Conservation (phyloP, 2,888 invertebrate species). For the Cataglyphis livida region DNA sequence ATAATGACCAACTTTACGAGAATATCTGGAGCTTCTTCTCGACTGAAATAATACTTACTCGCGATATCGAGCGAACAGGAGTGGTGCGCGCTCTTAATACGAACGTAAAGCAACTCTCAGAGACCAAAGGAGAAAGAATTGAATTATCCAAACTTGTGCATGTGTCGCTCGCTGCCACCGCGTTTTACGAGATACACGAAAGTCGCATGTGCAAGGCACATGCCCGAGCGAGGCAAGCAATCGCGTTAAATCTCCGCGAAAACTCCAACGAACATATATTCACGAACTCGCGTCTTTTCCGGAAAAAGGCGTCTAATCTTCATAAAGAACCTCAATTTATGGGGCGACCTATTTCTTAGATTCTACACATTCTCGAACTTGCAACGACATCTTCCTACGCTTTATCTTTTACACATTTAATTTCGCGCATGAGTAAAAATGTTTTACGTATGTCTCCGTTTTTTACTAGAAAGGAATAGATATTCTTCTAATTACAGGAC, state of each 20-base stretch:
- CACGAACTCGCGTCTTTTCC: conserved; percentile 25
- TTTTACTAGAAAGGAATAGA: not conserved
- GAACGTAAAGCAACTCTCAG: conserved; percentile 42
- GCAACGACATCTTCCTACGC: not conserved
- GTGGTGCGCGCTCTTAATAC: not conserved
- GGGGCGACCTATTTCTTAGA: conserved; percentile 13
- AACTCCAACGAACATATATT: conserved; percentile 43
- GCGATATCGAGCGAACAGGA: conserved; percentile 32
- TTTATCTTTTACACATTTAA: conserved; percentile 18
- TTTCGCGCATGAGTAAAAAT: conserved; percentile 18
- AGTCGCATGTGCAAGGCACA: conserved; percentile 42
- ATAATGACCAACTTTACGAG: conserved; percentile 40
- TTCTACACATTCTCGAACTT: conserved; percentile 28
- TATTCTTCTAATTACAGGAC: not conserved
- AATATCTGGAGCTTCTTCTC: conserved; percentile 28
- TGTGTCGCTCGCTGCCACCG: conserved; percentile 22
- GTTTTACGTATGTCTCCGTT: not conserved
- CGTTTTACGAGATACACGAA: conserved; percentile 46
- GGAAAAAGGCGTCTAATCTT: conserved; percentile 42
- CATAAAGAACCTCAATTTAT: conserved; percentile 44
- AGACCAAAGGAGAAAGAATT: conserved; percentile 42
- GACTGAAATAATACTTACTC: conserved; percentile 35
- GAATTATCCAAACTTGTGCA: conserved; percentile 49
- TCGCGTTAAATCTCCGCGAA: conserved; percentile 48
- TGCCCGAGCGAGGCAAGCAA: conserved; percentile 31